Evolutionary conservation across 2,888 invertebrate genomes (phyloP).

Genomic region (Disparrhopalites patrizii): DNA sequence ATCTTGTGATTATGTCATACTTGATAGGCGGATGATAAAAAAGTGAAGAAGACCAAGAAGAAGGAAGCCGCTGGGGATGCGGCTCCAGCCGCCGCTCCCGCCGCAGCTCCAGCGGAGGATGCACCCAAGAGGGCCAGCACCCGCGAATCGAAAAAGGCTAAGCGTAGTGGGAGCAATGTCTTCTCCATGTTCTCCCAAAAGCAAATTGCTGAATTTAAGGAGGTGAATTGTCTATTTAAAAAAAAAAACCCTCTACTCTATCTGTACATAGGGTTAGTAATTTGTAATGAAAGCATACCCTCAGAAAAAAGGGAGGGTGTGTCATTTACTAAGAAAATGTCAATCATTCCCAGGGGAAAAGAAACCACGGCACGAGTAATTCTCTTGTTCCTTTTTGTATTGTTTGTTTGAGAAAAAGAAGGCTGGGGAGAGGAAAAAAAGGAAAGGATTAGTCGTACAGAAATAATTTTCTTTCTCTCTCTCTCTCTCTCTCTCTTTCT

Average conservation of each 20-base stretch:
- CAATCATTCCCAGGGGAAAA: background rate
- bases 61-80: slow-evolving; percentile 50
- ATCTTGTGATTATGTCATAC: too few relatives aligned
- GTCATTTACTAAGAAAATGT: background rate
- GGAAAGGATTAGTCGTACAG: too few relatives aligned
- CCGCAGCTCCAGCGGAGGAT: slow-evolving; percentile 58
- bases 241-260: too few relatives aligned
- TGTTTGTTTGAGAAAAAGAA: too few relatives aligned
- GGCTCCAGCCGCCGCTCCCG: slow-evolving; percentile 59
- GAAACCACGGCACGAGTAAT: background rate
- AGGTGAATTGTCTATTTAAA: slow-evolving; percentile 60
- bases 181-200: slow-evolving; percentile 96
- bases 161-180: slow-evolving; percentile 82
- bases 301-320: background rate
- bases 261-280: background rate
- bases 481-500: too few relatives aligned
- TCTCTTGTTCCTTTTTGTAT: too few relatives aligned
- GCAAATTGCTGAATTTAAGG: slow-evolving; percentile 95
- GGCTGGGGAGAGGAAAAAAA: too few relatives aligned
- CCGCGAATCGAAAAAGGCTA: slow-evolving; percentile 70
- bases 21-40: slow-evolving; percentile 82
- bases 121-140: slow-evolving; percentile 71
- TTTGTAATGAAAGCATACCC: background rate
- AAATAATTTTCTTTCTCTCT: too few relatives aligned
- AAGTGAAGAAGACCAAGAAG: slow-evolving; percentile 82